Evolutionary conservation across 2,113 vertebrate genomes (phyloP).

Genomic region (Okapia johnstoni): DNA sequence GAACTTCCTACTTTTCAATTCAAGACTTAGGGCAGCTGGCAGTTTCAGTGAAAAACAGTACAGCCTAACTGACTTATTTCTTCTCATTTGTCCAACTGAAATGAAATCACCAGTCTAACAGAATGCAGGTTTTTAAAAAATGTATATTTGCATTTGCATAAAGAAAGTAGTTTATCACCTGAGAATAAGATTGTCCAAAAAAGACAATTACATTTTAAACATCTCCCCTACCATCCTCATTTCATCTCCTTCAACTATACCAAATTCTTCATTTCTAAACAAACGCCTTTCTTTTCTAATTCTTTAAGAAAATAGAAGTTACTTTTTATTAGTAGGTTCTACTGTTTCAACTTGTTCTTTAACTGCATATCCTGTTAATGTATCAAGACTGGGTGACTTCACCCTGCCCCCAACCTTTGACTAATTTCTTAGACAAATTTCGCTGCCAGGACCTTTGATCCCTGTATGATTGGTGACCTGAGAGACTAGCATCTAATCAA

Average conservation of each 20-base stretch:
- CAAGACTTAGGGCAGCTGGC: neutral
- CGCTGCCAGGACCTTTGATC: neutral
- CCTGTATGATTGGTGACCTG: neutral
- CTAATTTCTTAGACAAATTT: neutral
- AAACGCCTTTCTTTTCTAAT: neutral
- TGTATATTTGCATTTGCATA: neutral
- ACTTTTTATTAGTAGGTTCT: neutral
- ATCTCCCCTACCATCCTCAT: neutral
- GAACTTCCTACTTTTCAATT: neutral
- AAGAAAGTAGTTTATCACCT: neutral
- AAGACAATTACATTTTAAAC: neutral
- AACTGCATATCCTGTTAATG: neutral
- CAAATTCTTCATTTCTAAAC: neutral
- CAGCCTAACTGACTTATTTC: neutral
- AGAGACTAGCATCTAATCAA: neutral
- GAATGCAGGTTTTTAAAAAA: neutral
- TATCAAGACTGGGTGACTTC: neutral
- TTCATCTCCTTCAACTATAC: neutral
- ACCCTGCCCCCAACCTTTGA: neutral
- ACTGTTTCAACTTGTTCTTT: neutral
- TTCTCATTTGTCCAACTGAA: slow-evolving; percentile 1
- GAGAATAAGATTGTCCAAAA: neutral
- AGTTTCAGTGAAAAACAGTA: slow-evolving; percentile 19
- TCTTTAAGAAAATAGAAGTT: neutral
- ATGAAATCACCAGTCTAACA: neutral